Conservation (phyloP, 2,888 invertebrate genomes). For the Conistra vaccinii region DNA sequence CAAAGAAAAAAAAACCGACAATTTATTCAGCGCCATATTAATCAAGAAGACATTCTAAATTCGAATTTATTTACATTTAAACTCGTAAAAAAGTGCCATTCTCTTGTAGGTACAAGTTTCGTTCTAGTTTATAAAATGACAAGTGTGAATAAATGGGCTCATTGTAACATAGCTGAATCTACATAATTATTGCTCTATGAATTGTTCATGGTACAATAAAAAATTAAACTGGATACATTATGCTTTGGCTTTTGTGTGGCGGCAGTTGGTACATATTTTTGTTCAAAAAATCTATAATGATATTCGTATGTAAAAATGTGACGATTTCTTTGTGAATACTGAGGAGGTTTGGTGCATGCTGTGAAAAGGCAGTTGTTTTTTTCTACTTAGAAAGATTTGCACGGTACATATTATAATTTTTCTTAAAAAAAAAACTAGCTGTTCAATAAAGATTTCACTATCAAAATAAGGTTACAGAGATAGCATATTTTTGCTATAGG, state of each 20-base stretch:
- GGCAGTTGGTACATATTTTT: conserved; percentile 61
- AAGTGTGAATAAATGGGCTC: conserved; percentile 66
- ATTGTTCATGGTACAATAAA: conserved; percentile 59
- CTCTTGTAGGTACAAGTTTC: conserved; percentile 22
- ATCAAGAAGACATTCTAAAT: conserved; percentile 8
- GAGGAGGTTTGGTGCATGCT: background rate
- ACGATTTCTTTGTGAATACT: conserved; percentile 24
- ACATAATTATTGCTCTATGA: conserved; percentile 64
- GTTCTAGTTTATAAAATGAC: conserved; percentile 51
- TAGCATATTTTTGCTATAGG: background rate
- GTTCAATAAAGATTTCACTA: background rate
- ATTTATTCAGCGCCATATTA: background rate
- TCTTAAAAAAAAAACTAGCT: background rate
- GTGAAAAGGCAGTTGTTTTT: background rate
- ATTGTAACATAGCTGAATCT: conserved; percentile 62
- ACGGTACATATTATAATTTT: no score
- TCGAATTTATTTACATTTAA: conserved; percentile 42
- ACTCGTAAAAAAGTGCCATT: conserved; percentile 48
- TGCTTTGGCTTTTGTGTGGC: conserved; percentile 25
- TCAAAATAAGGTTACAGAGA: background rate
- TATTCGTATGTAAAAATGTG: conserved; percentile 32
- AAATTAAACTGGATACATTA: conserved; percentile 55
- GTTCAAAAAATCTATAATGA: conserved; percentile 54
- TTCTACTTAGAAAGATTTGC: background rate
- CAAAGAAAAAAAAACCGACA: background rate